Percentiles rank a stretch among this genome's conserved stretches.
phyloP scores from a whole-genome alignment of 2,113 vertebrate species.

The Alethe diademata region DNA sequence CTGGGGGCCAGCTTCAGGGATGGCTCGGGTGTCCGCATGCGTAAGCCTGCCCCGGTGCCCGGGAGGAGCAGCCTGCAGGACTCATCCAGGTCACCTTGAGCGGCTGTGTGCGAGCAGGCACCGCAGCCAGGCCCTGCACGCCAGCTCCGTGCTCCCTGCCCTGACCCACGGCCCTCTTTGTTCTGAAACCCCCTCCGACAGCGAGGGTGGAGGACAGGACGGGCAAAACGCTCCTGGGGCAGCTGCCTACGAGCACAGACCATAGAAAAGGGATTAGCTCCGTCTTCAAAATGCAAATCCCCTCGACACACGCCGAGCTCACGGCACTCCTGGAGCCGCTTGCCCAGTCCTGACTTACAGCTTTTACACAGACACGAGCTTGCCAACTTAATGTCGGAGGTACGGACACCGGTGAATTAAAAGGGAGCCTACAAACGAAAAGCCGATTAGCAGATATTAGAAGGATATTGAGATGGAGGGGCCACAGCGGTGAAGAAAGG shows the following conservation, averaged over 20 bases:
- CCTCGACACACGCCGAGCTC: conserved; percentile 20
- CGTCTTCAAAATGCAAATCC: conserved; percentile 50
- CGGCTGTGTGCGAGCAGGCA: neutral
- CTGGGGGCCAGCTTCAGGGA: neutral
- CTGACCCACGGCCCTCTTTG: neutral
- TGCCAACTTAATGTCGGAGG: conserved; percentile 13
- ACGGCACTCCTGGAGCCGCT: neutral
- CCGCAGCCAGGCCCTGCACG: neutral
- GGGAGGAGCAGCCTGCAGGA: neutral
- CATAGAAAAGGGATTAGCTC: conserved; percentile 58
- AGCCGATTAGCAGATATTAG: conserved; percentile 43
- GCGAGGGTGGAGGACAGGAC: neutral
- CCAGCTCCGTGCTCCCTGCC: neutral
- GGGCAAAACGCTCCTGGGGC: neutral
- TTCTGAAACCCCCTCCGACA: neutral
- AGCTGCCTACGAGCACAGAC: neutral
- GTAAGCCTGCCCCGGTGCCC: neutral
- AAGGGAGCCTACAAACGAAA: neutral
- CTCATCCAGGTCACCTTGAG: neutral
- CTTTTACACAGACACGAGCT: neutral
- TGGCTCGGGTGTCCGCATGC: neutral
- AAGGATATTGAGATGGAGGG: conserved; percentile 2
- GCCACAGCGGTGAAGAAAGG: neutral
- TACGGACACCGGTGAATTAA: neutral
- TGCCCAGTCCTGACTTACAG: neutral